Conservation (phyloP, 64 coral and sea anemone species). For the Astreopora myriophthalma region DNA sequence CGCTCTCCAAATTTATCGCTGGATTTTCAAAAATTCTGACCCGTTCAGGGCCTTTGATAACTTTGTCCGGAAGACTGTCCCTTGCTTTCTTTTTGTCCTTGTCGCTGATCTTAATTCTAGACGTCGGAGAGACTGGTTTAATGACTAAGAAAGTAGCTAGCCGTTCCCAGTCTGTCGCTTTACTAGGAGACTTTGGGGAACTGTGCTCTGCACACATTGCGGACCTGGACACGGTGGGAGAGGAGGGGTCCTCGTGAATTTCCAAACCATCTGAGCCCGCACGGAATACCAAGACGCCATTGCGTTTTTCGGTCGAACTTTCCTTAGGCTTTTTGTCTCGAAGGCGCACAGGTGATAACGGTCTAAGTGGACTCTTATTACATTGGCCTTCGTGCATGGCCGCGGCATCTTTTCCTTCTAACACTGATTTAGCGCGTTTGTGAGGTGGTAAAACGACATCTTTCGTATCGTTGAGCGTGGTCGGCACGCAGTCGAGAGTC, state of each 20-base stretch:
- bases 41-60: slow-evolving; percentile 11
- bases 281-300: slow-evolving; percentile 75
- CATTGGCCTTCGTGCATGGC: not conserved
- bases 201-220: slow-evolving; percentile 4
- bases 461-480: not conserved
- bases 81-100: slow-evolving; percentile 77
- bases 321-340: slow-evolving; percentile 40
- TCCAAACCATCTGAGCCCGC: slow-evolving; percentile 70
- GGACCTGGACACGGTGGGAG: slow-evolving; percentile 11
- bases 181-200: not conserved
- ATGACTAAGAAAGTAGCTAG: slow-evolving; percentile 75
- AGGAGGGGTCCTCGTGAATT: slow-evolving; percentile 56
- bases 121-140: slow-evolving; percentile 69
- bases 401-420: slow-evolving; percentile 70
- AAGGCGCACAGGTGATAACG: slow-evolving; percentile 41
- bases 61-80: slow-evolving; percentile 1
- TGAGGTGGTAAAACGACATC: not conserved
- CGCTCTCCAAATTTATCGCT: slow-evolving; percentile 29
- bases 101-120: slow-evolving; percentile 64
- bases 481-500: slow-evolving; percentile 71
- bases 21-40: slow-evolving; percentile 90
- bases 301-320: slow-evolving; percentile 54
- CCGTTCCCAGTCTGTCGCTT: slow-evolving; percentile 55
- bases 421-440: slow-evolving; percentile 67
- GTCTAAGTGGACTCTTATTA: slow-evolving; percentile 9